Evolutionary conservation across 2,797 vertebrate genomes (phyloP), one percentile per base, ranked within the genome.

Genomic region (Distichodus sexfasciatus): DNA sequence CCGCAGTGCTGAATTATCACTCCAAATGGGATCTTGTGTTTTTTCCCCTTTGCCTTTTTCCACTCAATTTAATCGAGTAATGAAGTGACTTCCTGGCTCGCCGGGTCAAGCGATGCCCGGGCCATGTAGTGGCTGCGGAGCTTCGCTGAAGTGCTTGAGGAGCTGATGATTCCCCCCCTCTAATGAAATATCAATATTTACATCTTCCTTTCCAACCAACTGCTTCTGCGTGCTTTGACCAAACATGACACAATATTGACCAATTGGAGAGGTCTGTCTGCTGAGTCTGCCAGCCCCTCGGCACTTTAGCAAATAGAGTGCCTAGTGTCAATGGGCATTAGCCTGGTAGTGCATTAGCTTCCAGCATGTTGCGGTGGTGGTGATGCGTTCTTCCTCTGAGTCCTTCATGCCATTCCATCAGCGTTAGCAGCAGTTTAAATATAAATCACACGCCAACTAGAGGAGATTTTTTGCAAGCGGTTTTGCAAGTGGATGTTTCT

Each of bases 171-270:
- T 66, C 55, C 63, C 38, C n/a, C 31, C 81, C 87, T 75, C 85
- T 90, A 91, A 91, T 91, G 89, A 91, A 92, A 91, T 90, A 90
- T 92, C 90, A 90, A 92, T 91, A 91, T 92, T 92, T 90, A 90
- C 89, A 88, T 90, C 89, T 91, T 90, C 83, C 90, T 88, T 92
- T 91, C 87, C 89, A 88, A 85, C 85, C 82, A 84, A 79, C 84
- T 86, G 88, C 84, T 82, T 83, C 83, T 81, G 84, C 61, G 67
- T 81, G 83, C 83, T 88, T 88, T 88, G 85, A 89, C 87, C 86
- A 90, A 88, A 90, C 88, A 90, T 86, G 88, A 89, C 87, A 88
- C 87, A 86, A 88, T 90, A 91, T 91, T 89, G 88, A 91, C 86
- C 87, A 87, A 87, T 82, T 82, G 76, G 76, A 84, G 78, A 76